Percentiles rank a stretch among this genome's conserved stretches.
Evolutionary conservation across 1,140 invertebrate genomes (phyloP).

Genomic region (Centruroides vittatus): DNA sequence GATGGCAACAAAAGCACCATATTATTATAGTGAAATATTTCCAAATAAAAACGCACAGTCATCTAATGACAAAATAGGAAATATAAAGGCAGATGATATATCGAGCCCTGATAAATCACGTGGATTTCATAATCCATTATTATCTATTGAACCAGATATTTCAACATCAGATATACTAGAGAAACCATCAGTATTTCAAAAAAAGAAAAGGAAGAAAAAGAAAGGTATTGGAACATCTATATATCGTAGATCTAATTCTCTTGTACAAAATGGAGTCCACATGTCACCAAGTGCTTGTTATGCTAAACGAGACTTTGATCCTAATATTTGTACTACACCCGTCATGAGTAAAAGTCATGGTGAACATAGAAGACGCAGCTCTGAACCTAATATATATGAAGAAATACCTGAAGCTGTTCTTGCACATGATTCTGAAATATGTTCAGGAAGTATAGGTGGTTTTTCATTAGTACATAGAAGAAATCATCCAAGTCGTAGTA

Average conservation of each 20-base stretch:
- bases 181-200: slow-evolving; percentile 7
- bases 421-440: slow-evolving; percentile 4
- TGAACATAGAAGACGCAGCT: slow-evolving; percentile 12
- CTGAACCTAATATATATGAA: slow-evolving; percentile 19
- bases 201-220: slow-evolving; percentile 16
- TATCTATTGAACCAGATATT: slow-evolving; percentile 19
- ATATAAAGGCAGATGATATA: neutral
- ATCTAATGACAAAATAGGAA: slow-evolving; percentile 4
- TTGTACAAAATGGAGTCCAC: slow-evolving; percentile 11
- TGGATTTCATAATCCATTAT: slow-evolving; percentile 19
- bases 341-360: slow-evolving; percentile 1
- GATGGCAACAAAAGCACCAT: slow-evolving; percentile 17
- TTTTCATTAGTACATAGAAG: slow-evolving; percentile 2
- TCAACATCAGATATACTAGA: slow-evolving; percentile 7
- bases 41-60: slow-evolving; percentile 1
- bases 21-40: slow-evolving; percentile 17
- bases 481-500: neutral
- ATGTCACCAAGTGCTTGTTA: slow-evolving; percentile 7
- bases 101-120: slow-evolving; percentile 11
- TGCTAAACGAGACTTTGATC: slow-evolving; percentile 5
- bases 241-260: slow-evolving; percentile 12
- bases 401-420: slow-evolving; percentile 11
- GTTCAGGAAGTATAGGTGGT: slow-evolving; percentile 12
- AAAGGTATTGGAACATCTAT: slow-evolving; percentile 2
- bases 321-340: neutral